Percentiles rank a stretch among this genome's conserved stretches.
These are phyloP conservation scores for Gnatocerus cornutus DNA, from an alignment of 2,888 invertebrate genomes.

Conservation along the genomic window DNA sequence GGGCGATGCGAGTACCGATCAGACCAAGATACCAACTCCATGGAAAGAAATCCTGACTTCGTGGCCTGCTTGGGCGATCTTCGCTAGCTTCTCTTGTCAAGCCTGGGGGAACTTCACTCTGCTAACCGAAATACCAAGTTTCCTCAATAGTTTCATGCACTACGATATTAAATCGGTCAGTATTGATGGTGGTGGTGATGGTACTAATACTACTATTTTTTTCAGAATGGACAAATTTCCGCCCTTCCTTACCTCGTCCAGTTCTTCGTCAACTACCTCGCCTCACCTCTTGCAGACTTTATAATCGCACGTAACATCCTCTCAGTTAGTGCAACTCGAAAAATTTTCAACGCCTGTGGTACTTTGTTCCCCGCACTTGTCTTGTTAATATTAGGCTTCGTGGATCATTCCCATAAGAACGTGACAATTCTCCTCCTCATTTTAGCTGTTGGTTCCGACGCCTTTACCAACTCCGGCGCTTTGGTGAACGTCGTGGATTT, in stretches of 20 bases:
- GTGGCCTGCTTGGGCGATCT: slow-evolving; percentile 82
- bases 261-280: slow-evolving; percentile 80
- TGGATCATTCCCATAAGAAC: slow-evolving; percentile 73
- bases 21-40: slow-evolving; percentile 76
- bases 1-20: slow-evolving; percentile 33
- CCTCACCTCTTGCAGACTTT: slow-evolving; percentile 69
- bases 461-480: slow-evolving; percentile 82
- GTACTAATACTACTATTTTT: slow-evolving; percentile 52
- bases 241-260: slow-evolving; percentile 82
- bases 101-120: slow-evolving; percentile 90
- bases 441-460: slow-evolving; percentile 81
- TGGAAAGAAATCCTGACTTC: slow-evolving; percentile 84
- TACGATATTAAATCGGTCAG: slow-evolving; percentile 73
- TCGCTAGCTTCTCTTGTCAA: slow-evolving; percentile 82
- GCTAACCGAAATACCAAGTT: slow-evolving; percentile 87
- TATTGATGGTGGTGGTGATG: not conserved
- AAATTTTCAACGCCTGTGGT: slow-evolving; percentile 75
- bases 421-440: slow-evolving; percentile 79
- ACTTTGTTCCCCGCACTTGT: slow-evolving; percentile 81
- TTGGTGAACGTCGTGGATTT: slow-evolving; percentile 87
- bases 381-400: slow-evolving; percentile 75
- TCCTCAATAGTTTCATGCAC: slow-evolving; percentile 81
- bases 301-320: slow-evolving; percentile 72
- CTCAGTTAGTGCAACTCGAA: slow-evolving; percentile 74
- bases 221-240: slow-evolving; percentile 78